phyloP scores from a whole-genome alignment of 1,140 invertebrate species.

The Drosophila azteca region DNA sequence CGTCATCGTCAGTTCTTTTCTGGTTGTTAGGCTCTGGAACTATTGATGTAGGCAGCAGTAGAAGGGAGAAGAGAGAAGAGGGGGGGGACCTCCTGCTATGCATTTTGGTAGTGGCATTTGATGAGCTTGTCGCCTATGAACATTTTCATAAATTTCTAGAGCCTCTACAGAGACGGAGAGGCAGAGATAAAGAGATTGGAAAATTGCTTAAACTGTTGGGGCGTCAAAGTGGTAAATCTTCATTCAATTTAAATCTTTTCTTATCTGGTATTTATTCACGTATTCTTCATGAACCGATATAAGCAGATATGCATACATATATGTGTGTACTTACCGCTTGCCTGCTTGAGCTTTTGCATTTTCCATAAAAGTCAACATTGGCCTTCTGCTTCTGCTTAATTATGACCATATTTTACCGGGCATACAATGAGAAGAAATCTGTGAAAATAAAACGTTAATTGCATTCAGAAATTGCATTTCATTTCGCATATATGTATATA shows the following conservation, averaged over 20 bases:
- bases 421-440: constrained; percentile 4
- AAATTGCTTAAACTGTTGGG: not conserved
- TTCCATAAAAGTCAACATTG: not conserved
- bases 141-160: constrained; percentile 26
- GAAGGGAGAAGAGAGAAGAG: too few relatives aligned
- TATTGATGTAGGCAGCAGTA: constrained; percentile 14
- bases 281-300: too few relatives aligned
- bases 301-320: too few relatives aligned
- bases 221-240: too few relatives aligned
- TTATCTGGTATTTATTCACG: too few relatives aligned
- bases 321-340: not conserved
- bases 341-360: not conserved
- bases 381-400: constrained; percentile 11
- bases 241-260: too few relatives aligned
- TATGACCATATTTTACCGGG: not conserved
- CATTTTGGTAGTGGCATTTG: constrained; percentile 8
- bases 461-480: constrained; percentile 29
- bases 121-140: constrained; percentile 30
- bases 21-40: not conserved
- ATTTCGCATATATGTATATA: constrained; percentile 1
- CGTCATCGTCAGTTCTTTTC: constrained; percentile 27
- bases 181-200: not conserved
- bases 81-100: not conserved
- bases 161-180: too few relatives aligned
- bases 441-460: constrained; percentile 29